phyloP scores from a whole-genome alignment of 2,888 invertebrate genomes.

The Notodonta ziczac region DNA sequence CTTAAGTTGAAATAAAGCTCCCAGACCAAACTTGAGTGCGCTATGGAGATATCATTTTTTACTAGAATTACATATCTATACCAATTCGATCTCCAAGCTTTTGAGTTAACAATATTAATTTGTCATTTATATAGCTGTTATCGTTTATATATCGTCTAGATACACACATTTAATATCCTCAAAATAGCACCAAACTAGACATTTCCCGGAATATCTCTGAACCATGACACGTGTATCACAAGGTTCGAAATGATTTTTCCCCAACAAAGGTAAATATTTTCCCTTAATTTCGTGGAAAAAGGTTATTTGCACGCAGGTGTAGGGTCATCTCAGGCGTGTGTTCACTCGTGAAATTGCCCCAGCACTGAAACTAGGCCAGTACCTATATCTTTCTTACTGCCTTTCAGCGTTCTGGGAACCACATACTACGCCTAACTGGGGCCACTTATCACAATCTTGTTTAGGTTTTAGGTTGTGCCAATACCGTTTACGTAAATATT shows the following conservation, averaged over 20 bases:
- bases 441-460: constrained; percentile 23
- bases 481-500: no score
- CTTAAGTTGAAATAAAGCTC: no score
- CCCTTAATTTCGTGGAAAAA: constrained; percentile 15
- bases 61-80: no score
- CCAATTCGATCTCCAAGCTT: no score
- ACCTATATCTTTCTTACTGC: constrained; percentile 32
- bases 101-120: no score
- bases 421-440: constrained; percentile 29
- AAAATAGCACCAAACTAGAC: neutral
- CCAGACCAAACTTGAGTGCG: no score
- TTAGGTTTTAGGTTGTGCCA: neutral
- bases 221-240: neutral
- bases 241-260: neutral
- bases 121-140: no score
- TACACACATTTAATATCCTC: neutral
- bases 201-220: neutral
- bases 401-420: constrained; percentile 24
- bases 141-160: no score
- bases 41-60: no score
- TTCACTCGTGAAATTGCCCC: constrained; percentile 23
- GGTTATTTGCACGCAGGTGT: constrained; percentile 17
- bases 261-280: constrained; percentile 11
- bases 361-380: constrained; percentile 31
- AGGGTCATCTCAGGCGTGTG: constrained; percentile 19